Percentiles rank a stretch among this genome's conserved stretches.
Conservation (phyloP, 2,888 invertebrate species). For the Drosophila paracracens region DNA sequence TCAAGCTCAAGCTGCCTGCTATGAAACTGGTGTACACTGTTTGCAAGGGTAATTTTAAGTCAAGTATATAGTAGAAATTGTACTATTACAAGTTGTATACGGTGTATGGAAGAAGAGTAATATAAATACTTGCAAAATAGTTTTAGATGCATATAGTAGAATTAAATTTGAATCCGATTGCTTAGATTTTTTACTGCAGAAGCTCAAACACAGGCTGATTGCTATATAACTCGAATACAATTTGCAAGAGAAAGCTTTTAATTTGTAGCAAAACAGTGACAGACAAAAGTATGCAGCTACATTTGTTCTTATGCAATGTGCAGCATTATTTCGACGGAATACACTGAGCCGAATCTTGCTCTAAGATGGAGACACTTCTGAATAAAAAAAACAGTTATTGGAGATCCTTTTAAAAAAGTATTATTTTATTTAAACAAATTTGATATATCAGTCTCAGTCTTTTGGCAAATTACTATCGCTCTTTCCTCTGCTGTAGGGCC, state of each 20-base stretch:
- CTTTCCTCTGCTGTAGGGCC: slow-evolving; percentile 93
- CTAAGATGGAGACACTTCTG: neutral
- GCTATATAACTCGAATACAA: slow-evolving; percentile 2
- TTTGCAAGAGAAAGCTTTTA: neutral
- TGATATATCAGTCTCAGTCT: slow-evolving; percentile 86
- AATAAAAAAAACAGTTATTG: neutral
- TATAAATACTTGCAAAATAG: neutral
- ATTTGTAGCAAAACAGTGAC: neutral
- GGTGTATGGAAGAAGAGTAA: neutral
- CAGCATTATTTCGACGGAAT: neutral
- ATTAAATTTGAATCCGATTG: fast-evolving
- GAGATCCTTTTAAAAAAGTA: slow-evolving; percentile 22
- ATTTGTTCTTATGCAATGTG: neutral
- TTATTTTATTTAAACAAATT: slow-evolving; percentile 58
- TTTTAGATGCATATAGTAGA: fast-evolving
- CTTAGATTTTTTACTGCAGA: neutral
- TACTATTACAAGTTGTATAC: neutral
- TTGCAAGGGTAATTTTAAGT: neutral
- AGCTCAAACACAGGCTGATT: slow-evolving; percentile 1
- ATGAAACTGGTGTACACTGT: neutral
- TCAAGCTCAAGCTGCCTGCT: slow-evolving; percentile 14
- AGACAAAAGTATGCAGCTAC: neutral
- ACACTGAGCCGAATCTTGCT: neutral
- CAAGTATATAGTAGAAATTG: neutral
- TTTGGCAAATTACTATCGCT: slow-evolving; percentile 95